Evolutionary conservation across 2,113 vertebrate genomes (phyloP).

Genomic region (Natator depressus): DNA sequence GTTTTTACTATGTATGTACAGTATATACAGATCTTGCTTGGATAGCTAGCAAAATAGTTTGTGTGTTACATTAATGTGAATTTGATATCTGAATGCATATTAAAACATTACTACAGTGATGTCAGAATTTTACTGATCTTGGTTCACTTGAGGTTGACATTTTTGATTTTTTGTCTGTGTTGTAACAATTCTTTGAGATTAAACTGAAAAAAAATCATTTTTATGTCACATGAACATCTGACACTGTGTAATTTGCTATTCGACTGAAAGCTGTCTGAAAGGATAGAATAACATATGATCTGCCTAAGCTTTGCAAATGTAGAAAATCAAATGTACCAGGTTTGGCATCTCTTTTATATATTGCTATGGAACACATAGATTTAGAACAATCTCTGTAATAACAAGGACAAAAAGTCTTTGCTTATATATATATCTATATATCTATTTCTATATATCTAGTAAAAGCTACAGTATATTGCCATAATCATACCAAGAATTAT

Average conservation of each 20-base stretch:
- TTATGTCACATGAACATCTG: neutral
- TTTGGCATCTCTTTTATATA: constrained; percentile 17
- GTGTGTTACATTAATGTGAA: neutral
- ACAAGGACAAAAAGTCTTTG: neutral
- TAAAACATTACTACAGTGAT: neutral
- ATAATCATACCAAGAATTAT: neutral
- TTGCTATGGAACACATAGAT: constrained; percentile 15
- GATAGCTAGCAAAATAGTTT: constrained; percentile 11
- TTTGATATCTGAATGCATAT: constrained; percentile 12
- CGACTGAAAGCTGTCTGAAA: neutral
- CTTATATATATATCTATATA: neutral
- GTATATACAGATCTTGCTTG: constrained; percentile 73
- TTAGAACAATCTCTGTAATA: constrained; percentile 29
- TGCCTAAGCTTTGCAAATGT: neutral
- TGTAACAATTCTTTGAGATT: neutral
- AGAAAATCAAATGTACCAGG: neutral
- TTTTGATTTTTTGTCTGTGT: neutral
- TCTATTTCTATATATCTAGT: neutral
- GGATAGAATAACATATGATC: neutral
- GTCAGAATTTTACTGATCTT: constrained; percentile 9
- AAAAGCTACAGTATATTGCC: neutral
- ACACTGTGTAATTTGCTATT: neutral
- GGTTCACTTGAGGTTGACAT: neutral
- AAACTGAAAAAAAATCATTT: neutral
- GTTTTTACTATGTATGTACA: constrained; percentile 75